Evolutionary conservation across 2,797 vertebrate species (phyloP).

Genomic region (Arrhamphus sclerolepis): DNA sequence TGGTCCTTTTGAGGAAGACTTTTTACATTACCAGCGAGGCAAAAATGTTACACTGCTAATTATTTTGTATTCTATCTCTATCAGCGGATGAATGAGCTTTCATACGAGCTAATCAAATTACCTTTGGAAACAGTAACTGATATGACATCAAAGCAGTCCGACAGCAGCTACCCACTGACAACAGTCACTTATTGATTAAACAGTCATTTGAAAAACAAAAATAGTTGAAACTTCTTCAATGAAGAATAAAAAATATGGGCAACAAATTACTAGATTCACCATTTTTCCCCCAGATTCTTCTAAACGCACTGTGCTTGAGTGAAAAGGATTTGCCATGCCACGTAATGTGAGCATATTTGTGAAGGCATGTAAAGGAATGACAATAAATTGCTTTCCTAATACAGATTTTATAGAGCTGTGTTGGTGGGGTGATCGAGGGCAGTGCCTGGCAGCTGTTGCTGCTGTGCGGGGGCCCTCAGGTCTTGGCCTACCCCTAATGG

Average conservation of each 20-base stretch:
- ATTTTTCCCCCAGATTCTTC: slow-evolving; percentile 12
- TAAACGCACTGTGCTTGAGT: slow-evolving; percentile 4
- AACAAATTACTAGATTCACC: not conserved
- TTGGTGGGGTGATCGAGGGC: slow-evolving; percentile 66
- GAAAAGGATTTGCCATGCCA: slow-evolving; percentile 26
- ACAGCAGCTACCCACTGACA: slow-evolving; percentile 46
- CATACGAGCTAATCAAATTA: no score
- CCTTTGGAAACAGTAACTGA: slow-evolving; percentile 1
- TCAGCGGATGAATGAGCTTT: not conserved
- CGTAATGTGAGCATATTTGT: slow-evolving; percentile 46
- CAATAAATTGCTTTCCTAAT: slow-evolving; percentile 73
- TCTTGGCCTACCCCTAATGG: slow-evolving; percentile 83
- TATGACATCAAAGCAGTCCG: slow-evolving; percentile 26
- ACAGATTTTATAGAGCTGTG: slow-evolving; percentile 74
- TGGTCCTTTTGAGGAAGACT: no score
- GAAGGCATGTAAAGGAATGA: slow-evolving; percentile 65
- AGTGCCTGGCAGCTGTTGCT: slow-evolving; percentile 85
- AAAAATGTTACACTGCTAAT: no score
- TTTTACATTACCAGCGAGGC: not conserved
- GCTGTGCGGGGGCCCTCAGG: slow-evolving; percentile 80
- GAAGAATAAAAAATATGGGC: slow-evolving; percentile 35
- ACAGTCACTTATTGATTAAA: slow-evolving; percentile 32
- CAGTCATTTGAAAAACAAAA: slow-evolving; percentile 31
- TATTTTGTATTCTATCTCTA: not conserved
- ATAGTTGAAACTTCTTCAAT: slow-evolving; percentile 18